phyloP scores from a whole-genome alignment of 2,113 vertebrate genomes.

The Nothoprocta perdicaria region DNA sequence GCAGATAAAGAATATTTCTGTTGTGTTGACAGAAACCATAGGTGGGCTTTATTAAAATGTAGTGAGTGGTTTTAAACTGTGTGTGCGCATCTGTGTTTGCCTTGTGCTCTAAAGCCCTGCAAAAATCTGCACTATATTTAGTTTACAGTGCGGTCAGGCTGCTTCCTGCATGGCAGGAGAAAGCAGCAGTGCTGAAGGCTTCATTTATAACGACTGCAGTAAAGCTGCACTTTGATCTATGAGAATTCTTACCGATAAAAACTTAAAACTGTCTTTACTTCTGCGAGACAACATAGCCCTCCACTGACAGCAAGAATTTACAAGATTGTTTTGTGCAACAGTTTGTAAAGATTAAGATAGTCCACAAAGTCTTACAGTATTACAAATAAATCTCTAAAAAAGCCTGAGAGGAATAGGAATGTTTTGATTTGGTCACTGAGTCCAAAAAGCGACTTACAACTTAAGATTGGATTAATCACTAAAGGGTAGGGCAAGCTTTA shows the following conservation, averaged over 20 bases:
- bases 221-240: not conserved
- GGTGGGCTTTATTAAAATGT: not conserved
- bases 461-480: not conserved
- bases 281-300: not conserved
- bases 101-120: not conserved
- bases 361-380: not conserved
- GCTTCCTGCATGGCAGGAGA: not conserved
- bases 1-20: not conserved
- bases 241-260: not conserved
- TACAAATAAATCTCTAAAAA: not conserved
- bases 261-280: rapidly evolving
- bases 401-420: not conserved
- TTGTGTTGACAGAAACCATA: not conserved
- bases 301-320: not conserved
- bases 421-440: not conserved
- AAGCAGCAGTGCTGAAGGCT: not conserved
- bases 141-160: not conserved
- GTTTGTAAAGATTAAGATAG: not conserved
- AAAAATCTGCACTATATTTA: not conserved
- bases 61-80: not conserved
- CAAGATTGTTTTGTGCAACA: not conserved
- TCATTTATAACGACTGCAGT: not conserved
- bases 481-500: not conserved
- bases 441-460: not conserved
- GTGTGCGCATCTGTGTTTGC: not conserved